phyloP scores from a whole-genome alignment of 2,888 invertebrate genomes.

The Ormyrus nitidulus region DNA sequence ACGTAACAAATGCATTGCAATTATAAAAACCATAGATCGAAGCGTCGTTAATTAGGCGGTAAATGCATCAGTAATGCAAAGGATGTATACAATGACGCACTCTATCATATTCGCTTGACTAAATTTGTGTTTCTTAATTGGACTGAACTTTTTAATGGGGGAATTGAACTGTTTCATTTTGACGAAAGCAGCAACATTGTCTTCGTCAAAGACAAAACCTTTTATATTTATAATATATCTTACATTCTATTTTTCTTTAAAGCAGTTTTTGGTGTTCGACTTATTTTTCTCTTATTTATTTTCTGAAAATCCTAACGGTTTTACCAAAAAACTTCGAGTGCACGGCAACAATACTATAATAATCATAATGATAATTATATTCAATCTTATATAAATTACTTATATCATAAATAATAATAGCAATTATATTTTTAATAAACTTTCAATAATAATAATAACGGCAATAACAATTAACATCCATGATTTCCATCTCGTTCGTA shows the following conservation, averaged over 20 bases:
- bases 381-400: constrained; percentile 10
- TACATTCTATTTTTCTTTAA: not conserved
- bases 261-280: constrained; percentile 1
- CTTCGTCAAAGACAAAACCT: not conserved
- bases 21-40: constrained; percentile 15
- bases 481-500: not conserved
- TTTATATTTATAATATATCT: not conserved
- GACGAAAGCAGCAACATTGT: no score
- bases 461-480: constrained; percentile 17
- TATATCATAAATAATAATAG: constrained; percentile 5
- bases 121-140: no score
- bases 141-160: no score
- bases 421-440: constrained; percentile 21
- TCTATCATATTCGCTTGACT: not conserved
- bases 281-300: not conserved
- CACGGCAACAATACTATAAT: constrained; percentile 2
- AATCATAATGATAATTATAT: constrained; percentile 16
- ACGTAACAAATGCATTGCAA: constrained; percentile 27
- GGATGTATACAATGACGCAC: constrained; percentile 11
- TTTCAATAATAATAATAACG: constrained; percentile 4
- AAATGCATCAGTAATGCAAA: not conserved
- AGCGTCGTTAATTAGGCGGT: not conserved
- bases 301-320: not conserved
- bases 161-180: no score
- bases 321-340: not conserved